These are phyloP conservation scores for Amiota communis DNA, from an alignment of 2,888 invertebrate species.

Conservation along the genomic window DNA sequence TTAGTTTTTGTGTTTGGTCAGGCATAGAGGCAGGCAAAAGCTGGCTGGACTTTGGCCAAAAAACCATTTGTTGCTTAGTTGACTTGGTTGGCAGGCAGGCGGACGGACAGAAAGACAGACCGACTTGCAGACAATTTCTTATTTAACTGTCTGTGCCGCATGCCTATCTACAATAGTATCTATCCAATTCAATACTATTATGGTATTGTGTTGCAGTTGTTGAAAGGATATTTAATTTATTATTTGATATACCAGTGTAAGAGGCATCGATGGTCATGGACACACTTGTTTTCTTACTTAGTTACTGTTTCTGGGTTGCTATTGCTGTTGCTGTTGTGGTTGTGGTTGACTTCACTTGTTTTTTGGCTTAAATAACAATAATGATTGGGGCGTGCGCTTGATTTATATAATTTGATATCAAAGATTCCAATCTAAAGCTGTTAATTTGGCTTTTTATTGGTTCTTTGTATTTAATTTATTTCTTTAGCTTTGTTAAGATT, in stretches of 20 bases:
- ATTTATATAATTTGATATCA: too few relatives aligned
- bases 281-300: not conserved
- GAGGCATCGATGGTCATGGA: not conserved
- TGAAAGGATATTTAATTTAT: constrained; percentile 26
- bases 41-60: constrained; percentile 49
- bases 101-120: too few relatives aligned
- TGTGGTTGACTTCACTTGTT: too few relatives aligned
- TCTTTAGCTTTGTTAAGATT: too few relatives aligned
- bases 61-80: constrained; percentile 69
- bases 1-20: constrained; percentile 53
- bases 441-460: too few relatives aligned
- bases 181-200: too few relatives aligned
- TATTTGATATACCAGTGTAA: not conserved
- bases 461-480: too few relatives aligned
- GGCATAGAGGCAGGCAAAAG: too few relatives aligned
- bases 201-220: constrained; percentile 7
- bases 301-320: not conserved
- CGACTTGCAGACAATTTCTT: too few relatives aligned
- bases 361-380: constrained; percentile 1
- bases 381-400: constrained; percentile 3
- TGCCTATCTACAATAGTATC: too few relatives aligned
- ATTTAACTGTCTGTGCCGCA: too few relatives aligned
- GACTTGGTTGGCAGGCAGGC: not conserved
- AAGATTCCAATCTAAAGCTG: too few relatives aligned
- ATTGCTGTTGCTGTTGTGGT: not conserved